Evolutionary conservation across 64 coral and sea anemone species (phyloP).

Genomic region (Trachythela sp.): DNA sequence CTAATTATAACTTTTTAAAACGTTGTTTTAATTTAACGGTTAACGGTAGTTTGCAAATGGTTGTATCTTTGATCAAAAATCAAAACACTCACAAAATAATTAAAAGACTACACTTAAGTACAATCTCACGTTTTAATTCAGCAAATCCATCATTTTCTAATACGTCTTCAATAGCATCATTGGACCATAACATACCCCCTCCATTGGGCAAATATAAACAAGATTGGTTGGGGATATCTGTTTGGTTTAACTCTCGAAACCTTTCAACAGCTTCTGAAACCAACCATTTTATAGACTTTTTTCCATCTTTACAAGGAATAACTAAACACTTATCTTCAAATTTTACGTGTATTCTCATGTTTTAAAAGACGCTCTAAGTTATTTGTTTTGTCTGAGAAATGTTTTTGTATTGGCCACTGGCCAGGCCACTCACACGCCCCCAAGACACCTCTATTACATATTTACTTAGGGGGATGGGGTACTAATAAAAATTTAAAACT

Average conservation of each 20-base stretch:
- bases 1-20: too few species aligned
- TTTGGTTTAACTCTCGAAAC: neutral
- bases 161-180: slow-evolving; percentile 59
- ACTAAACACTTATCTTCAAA: slow-evolving; percentile 66
- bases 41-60: too few species aligned
- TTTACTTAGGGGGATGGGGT: too few species aligned
- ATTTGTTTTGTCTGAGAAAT: too few species aligned
- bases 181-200: slow-evolving; percentile 25
- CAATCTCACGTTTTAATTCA: slow-evolving; percentile 1
- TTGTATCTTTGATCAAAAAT: neutral
- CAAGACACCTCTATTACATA: too few species aligned
- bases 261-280: slow-evolving; percentile 58
- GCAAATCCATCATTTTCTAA: slow-evolving; percentile 80
- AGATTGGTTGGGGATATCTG: neutral
- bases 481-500: too few species aligned
- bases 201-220: slow-evolving; percentile 27
- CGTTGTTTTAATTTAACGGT: too few species aligned
- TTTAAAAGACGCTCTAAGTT: neutral
- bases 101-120: too few species aligned
- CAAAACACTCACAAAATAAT: neutral
- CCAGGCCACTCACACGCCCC: too few species aligned
- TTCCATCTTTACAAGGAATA: slow-evolving; percentile 54
- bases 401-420: too few species aligned
- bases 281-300: slow-evolving; percentile 49
- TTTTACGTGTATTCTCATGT: slow-evolving; percentile 69